These are phyloP conservation scores for Epinotia brunnichana DNA, from an alignment of 2,888 invertebrate species.

Conservation along the genomic window DNA sequence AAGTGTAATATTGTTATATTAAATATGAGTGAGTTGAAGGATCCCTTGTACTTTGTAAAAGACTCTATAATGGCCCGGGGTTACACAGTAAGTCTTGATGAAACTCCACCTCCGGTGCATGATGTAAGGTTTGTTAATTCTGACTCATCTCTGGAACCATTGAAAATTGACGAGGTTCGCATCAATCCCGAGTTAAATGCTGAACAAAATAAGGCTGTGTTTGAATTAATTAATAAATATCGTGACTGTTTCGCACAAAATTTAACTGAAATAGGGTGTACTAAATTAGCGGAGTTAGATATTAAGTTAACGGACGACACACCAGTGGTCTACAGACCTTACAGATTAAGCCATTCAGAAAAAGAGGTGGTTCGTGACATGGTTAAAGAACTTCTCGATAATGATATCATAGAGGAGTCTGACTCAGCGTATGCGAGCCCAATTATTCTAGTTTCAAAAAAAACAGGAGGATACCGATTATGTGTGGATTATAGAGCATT, in stretches of 20 bases:
- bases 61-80: constrained; percentile 1
- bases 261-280: constrained; percentile 26
- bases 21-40: neutral
- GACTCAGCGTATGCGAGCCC: constrained; percentile 5
- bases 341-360: neutral
- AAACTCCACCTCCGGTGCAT: neutral
- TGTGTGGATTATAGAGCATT: constrained; percentile 13
- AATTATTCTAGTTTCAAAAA: constrained; percentile 36
- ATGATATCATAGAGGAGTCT: constrained; percentile 14
- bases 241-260: constrained; percentile 20
- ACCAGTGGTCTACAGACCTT: constrained; percentile 25
- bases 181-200: neutral
- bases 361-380: neutral
- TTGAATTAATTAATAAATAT: constrained; percentile 17
- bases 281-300: constrained; percentile 4
- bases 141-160: neutral
- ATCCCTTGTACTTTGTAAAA: neutral
- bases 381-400: constrained; percentile 5
- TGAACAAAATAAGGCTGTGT: neutral
- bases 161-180: neutral
- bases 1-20: constrained; percentile 7
- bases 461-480: constrained; percentile 26
- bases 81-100: neutral
- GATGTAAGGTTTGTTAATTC: neutral
- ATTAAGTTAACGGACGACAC: constrained; percentile 21